Base-by-base conservation (phyloP, 37 sponge, comb jelly and placozoan genomes). In the Chondrilla cf. caribensis region DNA sequence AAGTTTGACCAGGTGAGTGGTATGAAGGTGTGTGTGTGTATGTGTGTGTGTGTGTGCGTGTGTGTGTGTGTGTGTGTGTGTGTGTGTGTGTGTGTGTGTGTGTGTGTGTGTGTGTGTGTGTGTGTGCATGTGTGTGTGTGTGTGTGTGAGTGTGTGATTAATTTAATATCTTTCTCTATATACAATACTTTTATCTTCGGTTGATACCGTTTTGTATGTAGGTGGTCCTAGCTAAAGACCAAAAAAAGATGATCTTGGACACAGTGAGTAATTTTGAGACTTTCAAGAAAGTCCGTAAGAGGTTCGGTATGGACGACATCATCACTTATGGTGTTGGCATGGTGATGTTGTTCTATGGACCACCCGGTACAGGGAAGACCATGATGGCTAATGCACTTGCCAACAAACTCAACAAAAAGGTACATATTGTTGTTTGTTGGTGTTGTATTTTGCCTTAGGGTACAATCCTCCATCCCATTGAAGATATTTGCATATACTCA, bases 361-460 rank as follows among this genome's bases (percentile, higher is more conserved):
- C 87, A 14, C 93, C 93, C 38, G 93, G 93, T 25, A 93, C 93
- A 55, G 93, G 93, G 24, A 93, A 93, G 82, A 93, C 93, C 22
- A 93, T 93, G 90, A 93, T 93, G 93, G 93, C 93, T 60, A 93
- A 90, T 87, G 90, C 88, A 35, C 83, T 90, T 25, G 90, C 90
- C 44, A 93, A 93, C 70, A 90, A 89, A 60, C 83, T 93, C 11
- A 54, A 65, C 38, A 90, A 90, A 58, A 93, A 93, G 84, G 94
- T 87, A 79, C 26, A 55, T 9, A 36, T n/a, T n/a, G n/a, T n/a
- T n/a, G n/a, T n/a, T n/a, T n/a, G n/a, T n/a, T n/a, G n/a, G n/a
- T n/a, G n/a, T n/a, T n/a, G n/a, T n/a, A n/a, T n/a, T n/a, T n/a
- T n/a, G n/a, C n/a, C n/a, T n/a, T n/a, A n/a, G n/a, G n/a, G n/a